These are phyloP conservation scores for Clinocottus analis DNA, from an alignment of 2,113 vertebrate species.

Conservation along the genomic window DNA sequence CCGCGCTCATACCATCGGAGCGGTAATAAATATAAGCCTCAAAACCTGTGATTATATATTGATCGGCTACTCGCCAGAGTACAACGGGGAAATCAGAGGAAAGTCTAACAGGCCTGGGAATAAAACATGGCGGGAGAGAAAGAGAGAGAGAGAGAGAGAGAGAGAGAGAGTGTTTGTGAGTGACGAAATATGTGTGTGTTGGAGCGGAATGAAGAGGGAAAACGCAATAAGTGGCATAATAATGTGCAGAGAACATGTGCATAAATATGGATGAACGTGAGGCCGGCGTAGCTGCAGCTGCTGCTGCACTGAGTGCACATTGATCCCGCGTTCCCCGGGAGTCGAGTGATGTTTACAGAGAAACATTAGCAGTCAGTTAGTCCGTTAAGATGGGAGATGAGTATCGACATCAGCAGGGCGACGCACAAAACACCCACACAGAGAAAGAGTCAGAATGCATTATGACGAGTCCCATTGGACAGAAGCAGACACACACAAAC, in stretches of 20 bases:
- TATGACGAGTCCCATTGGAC: conserved; percentile 12
- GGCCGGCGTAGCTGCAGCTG: conserved; percentile 23
- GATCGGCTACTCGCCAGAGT: conserved; percentile 58
- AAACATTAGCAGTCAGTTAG: conserved; percentile 77
- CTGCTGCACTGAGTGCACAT: conserved; percentile 53
- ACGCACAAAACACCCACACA: conserved; percentile 29
- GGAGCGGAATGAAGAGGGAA: conserved; percentile 44
- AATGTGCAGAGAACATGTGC: conserved; percentile 49
- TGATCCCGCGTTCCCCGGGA: conserved; percentile 66
- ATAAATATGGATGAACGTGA: conserved; percentile 73
- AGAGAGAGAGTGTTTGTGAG: conserved; percentile 14
- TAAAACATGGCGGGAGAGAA: not conserved
- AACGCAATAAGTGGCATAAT: conserved; percentile 42
- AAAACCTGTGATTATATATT: conserved; percentile 76
- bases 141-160: not conserved
- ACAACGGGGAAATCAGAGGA: conserved; percentile 74
- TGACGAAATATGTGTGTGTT: conserved; percentile 41
- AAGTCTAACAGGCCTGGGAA: conserved; percentile 40
- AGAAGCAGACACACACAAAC: conserved; percentile 25
- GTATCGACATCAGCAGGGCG: conserved; percentile 70
- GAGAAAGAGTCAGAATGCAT: conserved; percentile 9
- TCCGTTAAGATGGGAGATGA: conserved; percentile 63
- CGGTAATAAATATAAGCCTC: conserved; percentile 64
- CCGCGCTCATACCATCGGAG: conserved; percentile 33
- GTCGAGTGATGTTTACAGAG: conserved; percentile 72